Evolutionary conservation across 1,140 invertebrate genomes (phyloP), one percentile per base, ranked within the genome.

Genomic region (Neodiprion pinetum): DNA sequence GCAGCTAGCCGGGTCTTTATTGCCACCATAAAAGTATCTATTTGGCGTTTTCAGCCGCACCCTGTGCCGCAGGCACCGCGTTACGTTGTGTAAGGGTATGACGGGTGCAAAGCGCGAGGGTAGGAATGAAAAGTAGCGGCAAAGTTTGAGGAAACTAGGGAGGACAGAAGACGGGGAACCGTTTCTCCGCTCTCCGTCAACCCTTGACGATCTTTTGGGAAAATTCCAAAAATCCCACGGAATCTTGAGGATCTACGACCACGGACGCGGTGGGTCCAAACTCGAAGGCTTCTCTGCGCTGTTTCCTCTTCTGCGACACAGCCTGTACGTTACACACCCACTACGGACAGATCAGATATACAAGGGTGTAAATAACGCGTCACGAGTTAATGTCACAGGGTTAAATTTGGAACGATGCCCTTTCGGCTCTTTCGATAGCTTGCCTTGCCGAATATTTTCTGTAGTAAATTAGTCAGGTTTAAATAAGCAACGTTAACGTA

Each of bases 21-120:
- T 79, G 73, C 83, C 77, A 74, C 79, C 79, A 81, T 83, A 84
- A 83, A 83, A 83, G 76, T 82, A 79, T 82, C 83, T 83, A 81
- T 82, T 83, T 81, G 80, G 80, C 78, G 78, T 83, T 83, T 82
- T 80, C 81, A 17, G 53, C n/a, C 53, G 53, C 8, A 61, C 53
- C 53, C 53, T 61, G 53, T 61, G 11, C 53, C 9, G 11, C 53
- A 17, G 5, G 53, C 53, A 17, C 11, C 11, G 53, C 53, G 53
- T 9, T 61, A 61, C 28, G 53, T 61, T 61, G n/a, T 61, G 9
- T 61, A 61, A 5, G 53, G 53, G 53, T 61, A 61, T 17, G 28
- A 40, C 53, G 53, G 53, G 53, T 61, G n/a, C 53, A 40, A 40
- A 40, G 53, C 53, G 53, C 11, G 53, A 61, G 53, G 53, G 53